A percentile compares a stretch with the other conserved stretches of the same genome.
These are phyloP conservation scores for Pseudopipra pipra DNA, from an alignment of 2,113 vertebrate species.

Conservation along the genomic window DNA sequence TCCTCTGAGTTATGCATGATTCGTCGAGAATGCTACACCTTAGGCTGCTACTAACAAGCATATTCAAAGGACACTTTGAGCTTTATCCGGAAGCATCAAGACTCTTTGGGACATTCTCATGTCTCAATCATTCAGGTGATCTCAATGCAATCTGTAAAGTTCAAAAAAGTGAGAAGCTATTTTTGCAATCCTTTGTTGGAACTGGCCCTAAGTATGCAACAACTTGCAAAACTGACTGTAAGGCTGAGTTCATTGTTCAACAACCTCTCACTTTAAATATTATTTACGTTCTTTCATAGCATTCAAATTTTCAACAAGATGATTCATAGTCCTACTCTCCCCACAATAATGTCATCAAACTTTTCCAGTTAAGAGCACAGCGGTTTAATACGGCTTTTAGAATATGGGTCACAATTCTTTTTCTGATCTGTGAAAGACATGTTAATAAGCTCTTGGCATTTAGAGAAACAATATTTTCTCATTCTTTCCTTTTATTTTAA, in stretches of 20 bases:
- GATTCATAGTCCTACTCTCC: neutral
- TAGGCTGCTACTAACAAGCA: neutral
- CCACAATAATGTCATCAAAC: neutral
- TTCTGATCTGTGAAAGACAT: neutral
- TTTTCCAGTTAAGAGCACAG: neutral
- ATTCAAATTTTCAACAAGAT: neutral
- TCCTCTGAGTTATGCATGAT: neutral
- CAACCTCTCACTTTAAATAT: neutral
- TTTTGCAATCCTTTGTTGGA: neutral
- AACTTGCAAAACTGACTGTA: neutral
- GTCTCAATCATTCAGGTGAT: neutral
- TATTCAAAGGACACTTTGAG: neutral
- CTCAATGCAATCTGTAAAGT: neutral
- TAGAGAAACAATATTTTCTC: slow-evolving; percentile 45
- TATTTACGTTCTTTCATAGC: neutral
- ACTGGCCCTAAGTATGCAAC: neutral
- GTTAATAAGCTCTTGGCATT: slow-evolving; percentile 50
- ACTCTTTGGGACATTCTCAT: neutral
- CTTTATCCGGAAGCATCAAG: neutral
- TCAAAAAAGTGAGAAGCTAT: neutral
- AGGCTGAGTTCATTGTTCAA: neutral
- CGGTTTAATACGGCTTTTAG: neutral
- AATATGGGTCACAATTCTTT: slow-evolving; percentile 17
- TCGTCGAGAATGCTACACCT: neutral
- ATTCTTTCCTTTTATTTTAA: neutral